Base-by-base conservation (phyloP, 1,140 invertebrate species). In the Stenopsyche tienmushanensis region DNA sequence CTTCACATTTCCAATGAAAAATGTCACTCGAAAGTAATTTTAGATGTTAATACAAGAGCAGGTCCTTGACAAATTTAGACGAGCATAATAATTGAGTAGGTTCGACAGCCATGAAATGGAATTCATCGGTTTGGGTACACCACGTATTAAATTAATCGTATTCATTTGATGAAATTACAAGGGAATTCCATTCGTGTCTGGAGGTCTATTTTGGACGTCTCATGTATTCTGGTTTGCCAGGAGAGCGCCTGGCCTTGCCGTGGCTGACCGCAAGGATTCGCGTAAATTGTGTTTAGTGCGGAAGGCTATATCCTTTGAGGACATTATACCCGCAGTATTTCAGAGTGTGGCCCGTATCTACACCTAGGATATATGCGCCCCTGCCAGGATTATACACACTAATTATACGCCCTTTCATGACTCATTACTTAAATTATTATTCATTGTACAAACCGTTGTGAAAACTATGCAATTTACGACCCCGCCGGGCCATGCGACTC, bases 221-320 rank as follows among this genome's bases (percentile, higher is more conserved):
- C 49, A 13, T 63, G 45, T 62, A 50, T 62, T 17, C 45, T 50
- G 13, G 49, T 53, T 53, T 21, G 50, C 25, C 34, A 29, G 25
- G 15, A 13, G 29, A 34, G n/a, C n/a, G 49, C 17, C 39, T 26
- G 17, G 24, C 39, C 29, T 47, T 20, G 53, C 29, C 53, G 21
- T 52, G 24, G 44, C 21, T 57, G 62, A 64, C 66, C 66, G 58
- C 67, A 69, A 65, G 67, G 67, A 62, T 49, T 65, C 62, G 17
- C 62, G 49, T 64, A 65, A 69, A 69, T 69, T 69, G 67, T 49
- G 63, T 62, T 57, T 65, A 59, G 60, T 25, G 39, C 42, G 52
- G 8, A 13, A 53, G 23, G 45, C 44, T 10, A 29, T 29, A 29
- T 25, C 52, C 52, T 54, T 54, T 18, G 23, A 25, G 20, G 52